Conservation (phyloP, 2,113 vertebrate species). For the Mus pahari region DNA sequence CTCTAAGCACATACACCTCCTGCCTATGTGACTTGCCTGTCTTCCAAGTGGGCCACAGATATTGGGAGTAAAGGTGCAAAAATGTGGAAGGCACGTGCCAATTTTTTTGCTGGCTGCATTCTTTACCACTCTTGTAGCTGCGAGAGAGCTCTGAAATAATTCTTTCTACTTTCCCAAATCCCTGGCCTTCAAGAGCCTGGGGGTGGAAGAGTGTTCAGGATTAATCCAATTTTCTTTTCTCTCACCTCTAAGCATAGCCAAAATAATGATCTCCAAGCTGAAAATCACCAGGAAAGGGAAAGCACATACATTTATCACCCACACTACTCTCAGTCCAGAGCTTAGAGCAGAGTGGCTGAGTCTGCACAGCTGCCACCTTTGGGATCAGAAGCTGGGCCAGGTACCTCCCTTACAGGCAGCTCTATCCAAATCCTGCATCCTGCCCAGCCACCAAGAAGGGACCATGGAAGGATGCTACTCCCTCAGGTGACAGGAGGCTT, state of each 20-base stretch:
- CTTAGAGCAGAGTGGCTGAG: not conserved
- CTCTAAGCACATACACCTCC: not conserved
- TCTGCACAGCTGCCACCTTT: not conserved
- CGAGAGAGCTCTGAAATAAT: conserved; percentile 32
- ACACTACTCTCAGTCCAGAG: not conserved
- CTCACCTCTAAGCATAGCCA: conserved; percentile 19
- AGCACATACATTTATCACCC: not conserved
- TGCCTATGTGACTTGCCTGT: not conserved
- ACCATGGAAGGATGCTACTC: not conserved
- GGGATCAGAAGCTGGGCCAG: not conserved
- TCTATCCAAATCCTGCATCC: not conserved
- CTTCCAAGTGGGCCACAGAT: not conserved
- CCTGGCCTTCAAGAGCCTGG: not conserved
- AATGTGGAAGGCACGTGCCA: not conserved
- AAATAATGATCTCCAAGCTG: conserved; percentile 43
- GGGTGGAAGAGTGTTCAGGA: not conserved
- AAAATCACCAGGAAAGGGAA: conserved; percentile 27
- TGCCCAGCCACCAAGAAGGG: not conserved
- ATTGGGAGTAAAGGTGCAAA: not conserved
- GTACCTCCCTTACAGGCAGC: not conserved
- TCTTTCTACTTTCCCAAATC: not conserved
- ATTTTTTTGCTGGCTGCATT: conserved; percentile 3
- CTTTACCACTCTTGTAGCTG: conserved; percentile 28
- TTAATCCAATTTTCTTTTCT: conserved; percentile 46
- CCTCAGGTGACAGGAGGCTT: not conserved